Percentiles rank a stretch among this genome's conserved stretches.
These are phyloP conservation scores for Odocoileus virginianus DNA, from an alignment of 2,113 vertebrate genomes.

Conservation along the genomic window DNA sequence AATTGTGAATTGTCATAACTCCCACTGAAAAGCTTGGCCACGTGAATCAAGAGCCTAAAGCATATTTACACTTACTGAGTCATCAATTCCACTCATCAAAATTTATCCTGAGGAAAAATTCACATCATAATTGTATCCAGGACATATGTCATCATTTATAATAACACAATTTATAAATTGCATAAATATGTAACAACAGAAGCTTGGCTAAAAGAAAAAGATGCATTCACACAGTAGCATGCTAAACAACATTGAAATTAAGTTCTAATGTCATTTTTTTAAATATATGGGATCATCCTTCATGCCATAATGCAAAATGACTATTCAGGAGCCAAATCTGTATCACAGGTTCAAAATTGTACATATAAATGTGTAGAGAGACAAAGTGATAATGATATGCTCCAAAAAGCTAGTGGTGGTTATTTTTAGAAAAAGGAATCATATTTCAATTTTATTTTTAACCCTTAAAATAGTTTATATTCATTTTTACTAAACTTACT, in stretches of 20 bases:
- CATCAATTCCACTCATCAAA: not conserved
- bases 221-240: not conserved
- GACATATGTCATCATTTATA: not conserved
- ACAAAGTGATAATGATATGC: not conserved
- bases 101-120: not conserved
- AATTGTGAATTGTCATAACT: not conserved
- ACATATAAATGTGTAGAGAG: fast-evolving
- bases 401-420: not conserved
- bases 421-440: not conserved
- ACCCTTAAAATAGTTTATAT: not conserved
- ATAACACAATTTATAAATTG: not conserved
- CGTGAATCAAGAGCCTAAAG: not conserved
- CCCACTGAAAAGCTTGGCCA: not conserved
- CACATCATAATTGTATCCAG: not conserved
- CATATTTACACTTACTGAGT: not conserved
- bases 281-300: not conserved
- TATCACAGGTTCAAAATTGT: not conserved
- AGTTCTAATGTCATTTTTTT: not conserved
- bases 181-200: not conserved
- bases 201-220: not conserved
- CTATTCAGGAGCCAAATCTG: not conserved
- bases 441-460: not conserved
- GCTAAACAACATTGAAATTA: not conserved
- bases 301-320: not conserved
- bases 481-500: not conserved